Conservation (phyloP, 2,113 vertebrate species). For the Tupaia chinensis region DNA sequence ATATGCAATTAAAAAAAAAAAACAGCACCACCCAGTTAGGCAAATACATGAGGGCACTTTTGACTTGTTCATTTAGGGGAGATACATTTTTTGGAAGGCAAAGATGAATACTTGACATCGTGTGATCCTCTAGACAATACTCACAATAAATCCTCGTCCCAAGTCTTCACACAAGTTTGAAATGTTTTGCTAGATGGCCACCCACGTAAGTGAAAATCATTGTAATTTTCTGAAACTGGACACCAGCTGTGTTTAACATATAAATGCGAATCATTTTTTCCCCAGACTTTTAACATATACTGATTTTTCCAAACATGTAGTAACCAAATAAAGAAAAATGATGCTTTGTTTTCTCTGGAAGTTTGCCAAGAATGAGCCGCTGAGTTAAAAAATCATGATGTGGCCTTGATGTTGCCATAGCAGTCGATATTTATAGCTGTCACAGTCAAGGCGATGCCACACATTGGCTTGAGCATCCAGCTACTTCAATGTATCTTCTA, state of each 20-base stretch:
- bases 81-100: background rate
- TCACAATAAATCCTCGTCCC: background rate
- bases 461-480: background rate
- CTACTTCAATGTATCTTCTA: background rate
- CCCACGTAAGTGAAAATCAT: background rate
- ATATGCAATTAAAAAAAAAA: background rate
- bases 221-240: background rate
- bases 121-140: background rate
- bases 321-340: background rate
- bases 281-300: background rate
- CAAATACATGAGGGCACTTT: background rate
- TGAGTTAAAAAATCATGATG: background rate
- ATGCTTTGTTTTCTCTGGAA: background rate
- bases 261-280: background rate
- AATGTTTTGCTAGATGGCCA: background rate
- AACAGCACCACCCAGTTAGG: background rate
- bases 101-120: background rate
- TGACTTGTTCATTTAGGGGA: background rate
- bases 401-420: background rate
- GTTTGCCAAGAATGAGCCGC: background rate
- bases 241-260: background rate
- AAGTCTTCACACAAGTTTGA: background rate
- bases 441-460: background rate
- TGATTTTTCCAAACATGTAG: background rate
- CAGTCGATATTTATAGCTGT: background rate